A percentile compares a stretch with the other conserved stretches of the same genome.
These are phyloP conservation scores for Orchesellides sinensis DNA, from an alignment of 2,888 invertebrate genomes.

Conservation along the genomic window DNA sequence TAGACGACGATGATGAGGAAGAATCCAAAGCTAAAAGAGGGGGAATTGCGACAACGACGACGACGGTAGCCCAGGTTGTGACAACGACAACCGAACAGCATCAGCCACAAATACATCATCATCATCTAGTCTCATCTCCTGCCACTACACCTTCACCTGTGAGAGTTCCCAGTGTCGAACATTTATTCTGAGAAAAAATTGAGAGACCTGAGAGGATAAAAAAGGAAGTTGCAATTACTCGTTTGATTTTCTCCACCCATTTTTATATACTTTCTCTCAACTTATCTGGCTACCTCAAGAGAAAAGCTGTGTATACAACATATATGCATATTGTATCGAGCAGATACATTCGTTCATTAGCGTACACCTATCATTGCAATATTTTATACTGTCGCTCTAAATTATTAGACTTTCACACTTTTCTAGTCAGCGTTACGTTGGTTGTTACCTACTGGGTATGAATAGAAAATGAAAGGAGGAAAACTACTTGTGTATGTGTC, in stretches of 20 bases:
- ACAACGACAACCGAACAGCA: conserved; percentile 11
- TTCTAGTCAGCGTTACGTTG: too few species aligned
- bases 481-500: too few species aligned
- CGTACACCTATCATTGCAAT: too few species aligned
- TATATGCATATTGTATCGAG: too few species aligned
- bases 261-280: not conserved
- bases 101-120: conserved; percentile 62
- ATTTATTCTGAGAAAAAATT: conserved; percentile 39
- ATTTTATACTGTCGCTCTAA: too few species aligned
- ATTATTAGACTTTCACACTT: too few species aligned
- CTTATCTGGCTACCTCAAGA: too few species aligned
- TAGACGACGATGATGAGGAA: conserved; percentile 6
- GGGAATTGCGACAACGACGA: conserved; percentile 4
- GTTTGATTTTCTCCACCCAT: not conserved
- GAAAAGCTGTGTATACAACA: too few species aligned
- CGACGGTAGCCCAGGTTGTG: conserved; percentile 1
- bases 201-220: not conserved
- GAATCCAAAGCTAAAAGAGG: not conserved
- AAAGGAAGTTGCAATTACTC: conserved; percentile 32
- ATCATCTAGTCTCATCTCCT: conserved; percentile 43
- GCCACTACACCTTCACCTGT: conserved; percentile 50
- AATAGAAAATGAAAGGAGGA: too few species aligned
- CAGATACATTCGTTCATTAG: too few species aligned
- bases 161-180: conserved; percentile 51
- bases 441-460: too few species aligned